Conservation (phyloP, 2,888 invertebrate species). For the Petrolisthes manimaculis region DNA sequence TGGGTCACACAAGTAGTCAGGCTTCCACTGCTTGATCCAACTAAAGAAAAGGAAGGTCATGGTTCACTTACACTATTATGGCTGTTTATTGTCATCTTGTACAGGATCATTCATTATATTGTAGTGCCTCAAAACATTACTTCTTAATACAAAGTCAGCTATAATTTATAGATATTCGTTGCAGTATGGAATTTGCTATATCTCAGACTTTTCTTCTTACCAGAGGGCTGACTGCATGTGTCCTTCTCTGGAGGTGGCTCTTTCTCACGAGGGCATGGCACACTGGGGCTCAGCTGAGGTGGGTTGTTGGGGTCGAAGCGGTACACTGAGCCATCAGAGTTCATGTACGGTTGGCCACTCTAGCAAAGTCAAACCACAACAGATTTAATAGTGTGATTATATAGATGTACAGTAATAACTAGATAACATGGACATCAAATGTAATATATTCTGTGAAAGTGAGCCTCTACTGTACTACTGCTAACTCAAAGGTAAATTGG, state of each 20-base stretch:
- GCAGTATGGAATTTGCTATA: not conserved
- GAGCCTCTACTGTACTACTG: too few species aligned
- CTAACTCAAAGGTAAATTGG: too few species aligned
- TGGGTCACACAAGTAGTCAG: conserved; percentile 49
- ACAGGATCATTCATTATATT: too few species aligned
- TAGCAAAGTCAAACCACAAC: conserved; percentile 68
- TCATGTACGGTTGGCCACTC: conserved; percentile 82
- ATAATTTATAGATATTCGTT: too few species aligned
- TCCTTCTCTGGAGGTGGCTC: conserved; percentile 40
- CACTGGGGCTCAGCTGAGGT: conserved; percentile 51
- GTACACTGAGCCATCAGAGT: conserved; percentile 82
- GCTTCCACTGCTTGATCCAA: conserved; percentile 31
- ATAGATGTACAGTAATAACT: too few species aligned
- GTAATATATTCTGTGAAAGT: too few species aligned
- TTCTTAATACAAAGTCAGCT: too few species aligned
- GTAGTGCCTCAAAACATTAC: too few species aligned
- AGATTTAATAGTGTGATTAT: too few species aligned
- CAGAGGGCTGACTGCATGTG: conserved; percentile 39
- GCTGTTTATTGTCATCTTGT: too few species aligned
- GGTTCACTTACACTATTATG: too few species aligned
- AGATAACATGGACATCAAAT: too few species aligned
- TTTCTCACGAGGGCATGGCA: conserved; percentile 32
- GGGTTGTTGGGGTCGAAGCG: conserved; percentile 78
- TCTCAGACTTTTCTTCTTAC: not conserved
- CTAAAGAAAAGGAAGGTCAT: not conserved